phyloP scores from a whole-genome alignment of 2,888 invertebrate genomes.

The Adineta ricciae region DNA sequence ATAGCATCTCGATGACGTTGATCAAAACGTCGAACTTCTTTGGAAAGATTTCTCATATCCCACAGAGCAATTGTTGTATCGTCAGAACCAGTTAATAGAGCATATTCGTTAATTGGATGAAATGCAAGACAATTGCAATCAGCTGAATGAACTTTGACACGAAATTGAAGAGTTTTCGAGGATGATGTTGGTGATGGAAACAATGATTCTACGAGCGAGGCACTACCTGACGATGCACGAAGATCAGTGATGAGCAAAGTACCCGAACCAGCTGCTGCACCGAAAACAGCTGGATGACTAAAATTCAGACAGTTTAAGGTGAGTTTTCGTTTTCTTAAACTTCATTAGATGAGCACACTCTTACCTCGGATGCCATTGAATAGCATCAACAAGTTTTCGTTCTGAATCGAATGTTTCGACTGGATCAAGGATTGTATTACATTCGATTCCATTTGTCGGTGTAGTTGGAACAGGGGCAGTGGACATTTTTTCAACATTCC shows the following conservation, averaged over 20 bases:
- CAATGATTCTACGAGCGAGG: background rate
- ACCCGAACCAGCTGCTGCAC: background rate
- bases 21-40: background rate
- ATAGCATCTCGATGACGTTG: background rate
- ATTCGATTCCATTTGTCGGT: background rate
- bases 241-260: conserved; percentile 4
- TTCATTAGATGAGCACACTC: background rate
- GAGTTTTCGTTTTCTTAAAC: too few relatives aligned
- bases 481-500: conserved; percentile 8
- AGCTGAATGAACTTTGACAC: conserved; percentile 11
- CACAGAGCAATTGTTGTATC: background rate
- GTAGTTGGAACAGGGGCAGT: background rate
- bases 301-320: too few relatives aligned
- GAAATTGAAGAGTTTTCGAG: background rate
- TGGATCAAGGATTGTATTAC: background rate
- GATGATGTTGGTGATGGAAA: background rate
- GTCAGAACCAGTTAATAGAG: background rate
- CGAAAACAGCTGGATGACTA: background rate
- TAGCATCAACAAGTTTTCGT: conserved; percentile 12
- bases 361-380: conserved; percentile 18
- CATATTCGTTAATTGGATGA: conserved; percentile 12
- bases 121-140: conserved; percentile 20
- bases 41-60: background rate
- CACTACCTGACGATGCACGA: background rate
- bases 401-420: background rate